Percentiles rank a stretch among this genome's conserved stretches.
phyloP scores from a whole-genome alignment of 2,797 vertebrate genomes.

The Prunella strophiata region DNA sequence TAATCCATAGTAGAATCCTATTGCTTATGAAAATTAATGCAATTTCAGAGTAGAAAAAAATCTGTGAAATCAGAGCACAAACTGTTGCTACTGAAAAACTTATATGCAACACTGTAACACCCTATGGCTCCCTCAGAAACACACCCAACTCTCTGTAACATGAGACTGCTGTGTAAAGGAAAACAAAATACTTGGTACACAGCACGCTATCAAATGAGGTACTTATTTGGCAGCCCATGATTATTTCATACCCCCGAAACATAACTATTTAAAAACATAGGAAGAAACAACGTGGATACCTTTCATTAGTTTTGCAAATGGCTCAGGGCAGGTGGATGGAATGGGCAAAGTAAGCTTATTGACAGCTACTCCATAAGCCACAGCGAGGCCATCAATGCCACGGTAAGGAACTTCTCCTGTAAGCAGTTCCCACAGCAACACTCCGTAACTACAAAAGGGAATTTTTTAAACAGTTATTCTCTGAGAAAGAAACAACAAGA shows the following conservation, averaged over 20 bases:
- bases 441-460: slow-evolving; percentile 86
- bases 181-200: background rate
- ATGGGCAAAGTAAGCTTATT: slow-evolving; percentile 95
- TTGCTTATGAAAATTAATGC: background rate
- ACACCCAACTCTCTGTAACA: background rate
- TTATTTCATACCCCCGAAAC: background rate
- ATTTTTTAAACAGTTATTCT: slow-evolving; percentile 43
- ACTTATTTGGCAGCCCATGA: background rate
- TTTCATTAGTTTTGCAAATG: slow-evolving; percentile 96
- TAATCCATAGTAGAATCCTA: background rate
- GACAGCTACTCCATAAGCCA: slow-evolving; percentile 93
- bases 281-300: slow-evolving; percentile 74
- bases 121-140: background rate
- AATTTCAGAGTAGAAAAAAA: background rate
- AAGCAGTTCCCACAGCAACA: slow-evolving; percentile 95
- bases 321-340: slow-evolving; percentile 94
- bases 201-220: background rate
- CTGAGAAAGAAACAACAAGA: background rate
- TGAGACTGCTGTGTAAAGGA: background rate
- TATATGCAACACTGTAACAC: background rate
- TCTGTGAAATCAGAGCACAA: background rate
- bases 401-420: slow-evolving; percentile 95
- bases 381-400: slow-evolving; percentile 94
- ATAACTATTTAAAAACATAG: background rate
- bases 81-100: background rate